phyloP scores from a whole-genome alignment of 2,797 vertebrate species.

The Hippopotamyrus pictus region DNA sequence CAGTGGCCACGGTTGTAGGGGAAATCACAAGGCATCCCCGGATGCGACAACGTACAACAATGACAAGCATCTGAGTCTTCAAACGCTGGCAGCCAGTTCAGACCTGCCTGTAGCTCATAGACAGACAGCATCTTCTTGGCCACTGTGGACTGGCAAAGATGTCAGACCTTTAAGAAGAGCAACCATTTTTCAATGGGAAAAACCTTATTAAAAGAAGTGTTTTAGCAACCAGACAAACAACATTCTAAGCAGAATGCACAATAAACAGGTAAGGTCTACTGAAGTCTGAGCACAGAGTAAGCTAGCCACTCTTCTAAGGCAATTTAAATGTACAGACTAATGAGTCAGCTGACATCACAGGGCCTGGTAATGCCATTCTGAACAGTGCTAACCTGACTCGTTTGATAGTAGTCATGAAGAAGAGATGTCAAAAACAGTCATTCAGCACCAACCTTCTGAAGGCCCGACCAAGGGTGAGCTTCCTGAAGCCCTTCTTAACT shows the following conservation, averaged over 20 bases:
- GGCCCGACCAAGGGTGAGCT: background rate
- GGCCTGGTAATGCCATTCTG: background rate
- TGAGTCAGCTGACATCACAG: background rate
- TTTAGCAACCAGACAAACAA: background rate
- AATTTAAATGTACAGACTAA: slow-evolving; percentile 12
- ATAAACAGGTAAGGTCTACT: background rate
- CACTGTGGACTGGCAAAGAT: background rate
- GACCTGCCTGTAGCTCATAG: background rate
- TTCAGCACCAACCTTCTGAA: background rate
- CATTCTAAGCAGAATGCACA: background rate
- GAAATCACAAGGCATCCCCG: background rate
- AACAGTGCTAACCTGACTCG: slow-evolving; percentile 1
- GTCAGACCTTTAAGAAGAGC: background rate
- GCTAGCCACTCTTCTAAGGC: slow-evolving; percentile 6
- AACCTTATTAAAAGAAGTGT: background rate
- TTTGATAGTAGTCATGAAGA: slow-evolving; percentile 4
- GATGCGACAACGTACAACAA: background rate
- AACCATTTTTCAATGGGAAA: background rate
- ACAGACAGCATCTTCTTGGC: background rate
- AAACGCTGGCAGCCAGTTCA: background rate
- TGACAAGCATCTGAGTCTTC: background rate
- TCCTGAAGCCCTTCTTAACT: background rate
- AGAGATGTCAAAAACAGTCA: background rate
- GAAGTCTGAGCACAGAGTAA: background rate
- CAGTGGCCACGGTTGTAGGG: background rate